phyloP scores from a whole-genome alignment of 2,113 vertebrate species.

The Centrocercus urophasianus region DNA sequence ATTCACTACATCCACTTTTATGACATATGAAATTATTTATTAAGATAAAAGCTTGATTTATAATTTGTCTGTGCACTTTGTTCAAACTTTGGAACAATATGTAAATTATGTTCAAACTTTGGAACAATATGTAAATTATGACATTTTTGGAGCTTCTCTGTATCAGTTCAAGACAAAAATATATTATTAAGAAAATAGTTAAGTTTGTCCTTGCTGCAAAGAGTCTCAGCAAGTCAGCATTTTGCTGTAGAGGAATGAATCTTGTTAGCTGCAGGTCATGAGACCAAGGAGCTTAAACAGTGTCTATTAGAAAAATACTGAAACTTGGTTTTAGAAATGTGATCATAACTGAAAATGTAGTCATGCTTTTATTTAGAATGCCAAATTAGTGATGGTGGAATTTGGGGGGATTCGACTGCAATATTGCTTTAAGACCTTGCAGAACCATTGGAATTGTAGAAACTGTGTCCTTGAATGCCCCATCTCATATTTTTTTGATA shows the following conservation, averaged over 20 bases:
- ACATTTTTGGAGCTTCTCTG: neutral
- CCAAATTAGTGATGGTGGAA: neutral
- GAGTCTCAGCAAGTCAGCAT: neutral
- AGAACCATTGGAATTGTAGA: neutral
- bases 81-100: neutral
- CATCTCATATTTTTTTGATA: neutral
- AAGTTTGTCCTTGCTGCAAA: neutral
- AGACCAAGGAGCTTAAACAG: neutral
- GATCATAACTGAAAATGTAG: neutral
- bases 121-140: neutral
- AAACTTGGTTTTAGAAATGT: neutral
- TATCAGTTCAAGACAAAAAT: neutral
- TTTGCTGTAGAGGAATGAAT: neutral
- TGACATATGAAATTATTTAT: neutral
- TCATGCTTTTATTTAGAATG: neutral
- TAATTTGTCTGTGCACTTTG: neutral
- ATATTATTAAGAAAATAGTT: neutral
- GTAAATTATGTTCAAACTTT: neutral
- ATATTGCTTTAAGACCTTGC: neutral
- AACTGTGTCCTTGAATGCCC: neutral
- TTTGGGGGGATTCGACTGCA: neutral
- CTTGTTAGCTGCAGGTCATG: neutral
- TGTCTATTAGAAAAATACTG: neutral
- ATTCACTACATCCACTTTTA: neutral
- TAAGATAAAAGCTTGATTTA: slow-evolving; percentile 21